Conservation (phyloP, 2,888 invertebrate genomes). For the Epistrophe eligans region DNA sequence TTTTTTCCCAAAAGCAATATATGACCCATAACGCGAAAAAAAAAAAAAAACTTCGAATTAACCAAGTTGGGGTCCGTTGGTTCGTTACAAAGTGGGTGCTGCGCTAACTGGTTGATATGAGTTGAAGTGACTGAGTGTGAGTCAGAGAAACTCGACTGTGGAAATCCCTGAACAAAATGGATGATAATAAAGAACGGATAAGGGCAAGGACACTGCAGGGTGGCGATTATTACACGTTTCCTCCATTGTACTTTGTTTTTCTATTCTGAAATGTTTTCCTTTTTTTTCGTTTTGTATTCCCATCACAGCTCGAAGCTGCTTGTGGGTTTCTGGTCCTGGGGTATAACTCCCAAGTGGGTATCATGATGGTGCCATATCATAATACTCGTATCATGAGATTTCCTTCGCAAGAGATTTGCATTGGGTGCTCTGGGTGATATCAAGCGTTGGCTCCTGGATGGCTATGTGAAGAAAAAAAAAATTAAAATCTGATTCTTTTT, state of each 20-base stretch:
- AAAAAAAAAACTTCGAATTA: constrained; percentile 38
- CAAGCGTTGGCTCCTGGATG: constrained; percentile 21
- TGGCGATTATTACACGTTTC: constrained; percentile 71
- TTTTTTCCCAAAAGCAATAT: constrained; percentile 6
- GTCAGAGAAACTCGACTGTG: constrained; percentile 18
- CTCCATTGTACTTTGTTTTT: constrained; percentile 52
- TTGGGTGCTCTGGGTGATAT: constrained; percentile 51
- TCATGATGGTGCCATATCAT: constrained; percentile 69
- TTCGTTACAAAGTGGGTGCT: constrained; percentile 47
- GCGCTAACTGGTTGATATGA: constrained; percentile 14
- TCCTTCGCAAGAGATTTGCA: constrained; percentile 68
- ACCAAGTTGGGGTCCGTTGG: constrained; percentile 43
- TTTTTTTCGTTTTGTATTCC: constrained; percentile 10
- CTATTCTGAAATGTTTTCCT: constrained; percentile 24
- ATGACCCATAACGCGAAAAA: background rate
- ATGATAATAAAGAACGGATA: constrained; percentile 73
- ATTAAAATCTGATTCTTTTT: constrained; percentile 38
- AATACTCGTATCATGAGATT: constrained; percentile 72
- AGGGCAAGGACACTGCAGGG: constrained; percentile 73
- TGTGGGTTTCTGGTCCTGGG: constrained; percentile 48
- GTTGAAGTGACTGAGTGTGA: constrained; percentile 27
- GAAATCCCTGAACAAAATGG: constrained; percentile 74
- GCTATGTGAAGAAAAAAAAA: constrained; percentile 32
- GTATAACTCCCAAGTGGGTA: constrained; percentile 41
- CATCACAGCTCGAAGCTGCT: constrained; percentile 17